Percentiles rank a stretch among this genome's conserved stretches.
phyloP scores from a whole-genome alignment of 1,140 invertebrate genomes.

The Proctacanthus coquilletti region DNA sequence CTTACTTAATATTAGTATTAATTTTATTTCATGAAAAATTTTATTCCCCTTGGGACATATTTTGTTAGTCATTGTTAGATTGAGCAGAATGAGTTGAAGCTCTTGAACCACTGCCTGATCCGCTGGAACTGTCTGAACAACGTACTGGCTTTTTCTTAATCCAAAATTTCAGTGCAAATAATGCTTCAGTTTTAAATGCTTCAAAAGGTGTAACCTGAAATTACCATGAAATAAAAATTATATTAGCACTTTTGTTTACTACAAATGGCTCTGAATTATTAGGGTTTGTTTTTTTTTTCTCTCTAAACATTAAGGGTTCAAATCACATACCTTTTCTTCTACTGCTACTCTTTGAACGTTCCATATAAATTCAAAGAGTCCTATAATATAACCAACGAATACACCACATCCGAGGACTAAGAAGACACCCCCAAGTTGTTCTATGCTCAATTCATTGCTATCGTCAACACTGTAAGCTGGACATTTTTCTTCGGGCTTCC shows the following conservation, averaged over 20 bases:
- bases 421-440: conserved; percentile 57
- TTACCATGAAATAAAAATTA: neutral
- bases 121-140: too few relatives aligned
- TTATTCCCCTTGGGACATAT: too few relatives aligned
- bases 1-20: too few relatives aligned
- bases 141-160: conserved; percentile 41
- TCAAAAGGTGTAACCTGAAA: conserved; percentile 40
- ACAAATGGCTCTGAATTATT: too few relatives aligned
- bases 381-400: conserved; percentile 43
- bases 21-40: too few relatives aligned
- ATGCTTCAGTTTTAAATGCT: conserved; percentile 43
- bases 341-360: conserved; percentile 62
- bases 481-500: conserved; percentile 41
- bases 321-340: conserved; percentile 38
- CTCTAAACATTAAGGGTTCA: too few relatives aligned
- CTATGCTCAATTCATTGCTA: conserved; percentile 37
- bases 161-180: conserved; percentile 46
- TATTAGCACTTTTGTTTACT: too few relatives aligned
- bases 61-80: too few relatives aligned
- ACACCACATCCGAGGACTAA: conserved; percentile 51
- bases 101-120: too few relatives aligned
- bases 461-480: conserved; percentile 15
- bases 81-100: too few relatives aligned
- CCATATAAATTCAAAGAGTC: conserved; percentile 67
- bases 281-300: too few relatives aligned